These are phyloP conservation scores for Epirrhoe alternata DNA, from an alignment of 2,888 invertebrate genomes.

Conservation along the genomic window DNA sequence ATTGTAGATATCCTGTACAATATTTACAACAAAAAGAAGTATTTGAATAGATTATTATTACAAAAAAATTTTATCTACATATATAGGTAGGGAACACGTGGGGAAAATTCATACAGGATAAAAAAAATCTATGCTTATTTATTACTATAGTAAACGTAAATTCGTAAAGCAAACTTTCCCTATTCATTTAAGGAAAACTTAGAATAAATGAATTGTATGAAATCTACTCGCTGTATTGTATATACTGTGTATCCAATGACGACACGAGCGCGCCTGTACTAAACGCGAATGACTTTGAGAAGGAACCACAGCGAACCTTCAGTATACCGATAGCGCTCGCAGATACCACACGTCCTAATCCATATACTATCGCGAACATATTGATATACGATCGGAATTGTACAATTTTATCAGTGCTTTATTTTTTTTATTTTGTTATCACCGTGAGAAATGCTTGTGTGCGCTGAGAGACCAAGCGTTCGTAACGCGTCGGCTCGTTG, in stretches of 20 bases:
- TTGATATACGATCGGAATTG: slow-evolving; percentile 38
- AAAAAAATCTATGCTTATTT: neutral
- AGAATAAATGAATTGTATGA: slow-evolving; percentile 21
- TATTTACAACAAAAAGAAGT: neutral
- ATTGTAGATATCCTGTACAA: neutral
- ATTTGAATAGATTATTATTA: neutral
- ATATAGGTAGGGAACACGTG: slow-evolving; percentile 3
- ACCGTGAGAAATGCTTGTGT: slow-evolving; percentile 78
- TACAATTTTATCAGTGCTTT: slow-evolving; percentile 27
- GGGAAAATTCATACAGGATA: slow-evolving; percentile 14
- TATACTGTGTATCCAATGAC: slow-evolving; percentile 46
- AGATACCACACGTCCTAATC: slow-evolving; percentile 61
- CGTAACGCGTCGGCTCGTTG: slow-evolving; percentile 70
- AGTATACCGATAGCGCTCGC: slow-evolving; percentile 74
- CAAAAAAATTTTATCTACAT: neutral
- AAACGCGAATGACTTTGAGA: slow-evolving; percentile 44
- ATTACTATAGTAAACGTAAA: slow-evolving; percentile 15
- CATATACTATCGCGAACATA: slow-evolving; percentile 24
- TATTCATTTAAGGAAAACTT: slow-evolving; percentile 18
- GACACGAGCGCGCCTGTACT: slow-evolving; percentile 52
- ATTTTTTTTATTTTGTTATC: slow-evolving; percentile 45
- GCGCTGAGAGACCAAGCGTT: slow-evolving; percentile 74
- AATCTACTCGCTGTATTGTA: slow-evolving; percentile 23
- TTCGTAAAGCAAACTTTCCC: slow-evolving; percentile 4
- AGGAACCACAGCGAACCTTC: slow-evolving; percentile 54